Conservation (phyloP, 2,113 vertebrate species). For the Coreoperca whiteheadi region DNA sequence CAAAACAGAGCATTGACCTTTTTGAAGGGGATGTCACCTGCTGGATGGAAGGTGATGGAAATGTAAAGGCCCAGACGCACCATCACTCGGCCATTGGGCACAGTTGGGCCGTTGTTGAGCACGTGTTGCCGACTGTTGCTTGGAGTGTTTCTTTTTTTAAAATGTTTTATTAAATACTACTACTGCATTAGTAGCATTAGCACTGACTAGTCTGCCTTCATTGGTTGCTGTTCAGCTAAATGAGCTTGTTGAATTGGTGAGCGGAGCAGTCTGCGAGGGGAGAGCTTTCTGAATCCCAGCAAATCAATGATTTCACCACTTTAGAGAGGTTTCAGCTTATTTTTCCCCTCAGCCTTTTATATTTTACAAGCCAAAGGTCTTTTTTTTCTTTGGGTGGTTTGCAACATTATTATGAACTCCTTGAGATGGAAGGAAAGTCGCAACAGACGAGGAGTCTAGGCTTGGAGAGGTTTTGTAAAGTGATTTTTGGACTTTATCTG, state of each 20-base stretch:
- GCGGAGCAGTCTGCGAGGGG: background rate
- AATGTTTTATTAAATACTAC: background rate
- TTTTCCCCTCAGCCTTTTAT: background rate
- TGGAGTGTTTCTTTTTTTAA: background rate
- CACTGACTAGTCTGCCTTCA: background rate
- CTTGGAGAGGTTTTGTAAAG: background rate
- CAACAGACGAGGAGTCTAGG: background rate
- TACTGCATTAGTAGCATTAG: background rate
- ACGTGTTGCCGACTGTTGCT: background rate
- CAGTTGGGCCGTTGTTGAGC: background rate
- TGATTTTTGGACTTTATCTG: background rate
- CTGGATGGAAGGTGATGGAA: background rate
- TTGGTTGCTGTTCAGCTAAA: background rate
- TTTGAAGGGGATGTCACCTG: background rate
- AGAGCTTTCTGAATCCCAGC: background rate
- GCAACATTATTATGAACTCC: background rate
- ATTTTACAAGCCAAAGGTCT: background rate
- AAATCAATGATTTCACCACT: slow-evolving; percentile 9
- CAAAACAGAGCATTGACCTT: background rate
- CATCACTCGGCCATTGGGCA: background rate
- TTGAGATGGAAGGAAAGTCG: background rate
- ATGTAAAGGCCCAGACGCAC: background rate
- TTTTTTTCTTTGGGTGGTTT: background rate
- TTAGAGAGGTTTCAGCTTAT: background rate
- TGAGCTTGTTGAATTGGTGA: background rate